Evolutionary conservation across 2,797 vertebrate genomes (phyloP), one percentile per base, ranked within the genome.

Genomic region (Cossypha heuglini): DNA sequence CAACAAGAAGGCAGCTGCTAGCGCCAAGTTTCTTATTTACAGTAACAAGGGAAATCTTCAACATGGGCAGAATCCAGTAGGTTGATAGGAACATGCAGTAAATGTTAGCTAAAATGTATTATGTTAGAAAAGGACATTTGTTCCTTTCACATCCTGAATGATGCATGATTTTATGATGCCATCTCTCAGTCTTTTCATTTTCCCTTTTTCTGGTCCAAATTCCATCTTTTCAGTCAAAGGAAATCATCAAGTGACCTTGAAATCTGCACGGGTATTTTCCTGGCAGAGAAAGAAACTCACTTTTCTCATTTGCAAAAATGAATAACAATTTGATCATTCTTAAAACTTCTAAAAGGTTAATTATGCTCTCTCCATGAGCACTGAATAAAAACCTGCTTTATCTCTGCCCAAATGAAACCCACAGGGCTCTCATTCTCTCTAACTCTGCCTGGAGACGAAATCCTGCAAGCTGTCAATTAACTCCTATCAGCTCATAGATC

Each of bases 281-380:
- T 96, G 92, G 94, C 94, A 97, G 91, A 96, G 96, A 97, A 96
- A 94, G 92, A 96, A 97, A 75, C 67, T 95, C 96, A 95, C 90
- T 96, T 97, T 98, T 97, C 97, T 97, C 96, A 97, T 98, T 98
- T 98, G 97, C 97, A 98, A 98, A 97, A 97, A 98, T 98, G 97
- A 98, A 98, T 98, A 98, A 98, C 97, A 98, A 98, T 98, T 97
- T 98, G 97, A 98, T 98, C 95, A 98, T 97, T 97, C 97, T 98
- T 97, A 98, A 95, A 97, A 97, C 96, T 98, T 98, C 96, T 98
- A 92, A 98, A 98, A 98, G 97, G 97, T 98, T 98, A 98, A 98
- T 98, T 98, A 98, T 95, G 83, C 96, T 97, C 96, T 98, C 97
- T 97, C 96, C 96, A 88, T 92, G 97, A 97, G 86, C 91, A 94